A percentile compares a stretch with the other conserved stretches of the same genome.
phyloP scores from a whole-genome alignment of 2,113 vertebrate genomes.

The Lamprotornis superbus region DNA sequence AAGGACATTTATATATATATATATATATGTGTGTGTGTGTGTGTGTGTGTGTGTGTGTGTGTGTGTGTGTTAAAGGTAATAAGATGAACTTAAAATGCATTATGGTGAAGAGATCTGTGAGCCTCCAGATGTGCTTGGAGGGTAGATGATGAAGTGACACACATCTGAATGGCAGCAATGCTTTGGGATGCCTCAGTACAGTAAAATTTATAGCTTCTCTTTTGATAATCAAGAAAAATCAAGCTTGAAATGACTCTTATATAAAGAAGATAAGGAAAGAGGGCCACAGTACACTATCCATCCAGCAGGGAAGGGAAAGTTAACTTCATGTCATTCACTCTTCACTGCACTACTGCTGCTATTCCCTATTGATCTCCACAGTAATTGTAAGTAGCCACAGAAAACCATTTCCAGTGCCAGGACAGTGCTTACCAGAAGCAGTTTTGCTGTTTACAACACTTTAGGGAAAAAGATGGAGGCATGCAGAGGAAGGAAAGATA shows the following conservation, averaged over 20 bases:
- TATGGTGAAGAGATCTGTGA: background rate
- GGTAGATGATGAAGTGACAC: background rate
- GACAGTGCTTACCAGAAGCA: background rate
- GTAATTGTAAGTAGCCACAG: background rate
- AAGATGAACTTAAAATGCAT: background rate
- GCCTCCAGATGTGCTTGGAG: background rate
- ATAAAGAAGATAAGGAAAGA: background rate
- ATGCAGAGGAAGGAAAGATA: background rate
- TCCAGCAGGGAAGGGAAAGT: background rate
- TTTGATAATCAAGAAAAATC: background rate
- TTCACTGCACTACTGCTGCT: background rate
- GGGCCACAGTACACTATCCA: background rate
- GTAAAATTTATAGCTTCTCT: background rate
- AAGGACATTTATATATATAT: fast-evolving
- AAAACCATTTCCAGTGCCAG: background rate
- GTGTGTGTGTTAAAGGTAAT: background rate
- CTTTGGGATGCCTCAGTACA: background rate
- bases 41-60: fast-evolving
- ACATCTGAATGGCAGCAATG: fast-evolving
- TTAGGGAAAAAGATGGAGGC: background rate
- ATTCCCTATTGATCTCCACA: background rate
- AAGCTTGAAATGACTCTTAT: background rate
- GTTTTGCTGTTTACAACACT: background rate
- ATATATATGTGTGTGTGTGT: fast-evolving
- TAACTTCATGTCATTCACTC: background rate